Evolutionary conservation across 2,797 vertebrate species (phyloP).

Genomic region (Anomalospiza imberbis): DNA sequence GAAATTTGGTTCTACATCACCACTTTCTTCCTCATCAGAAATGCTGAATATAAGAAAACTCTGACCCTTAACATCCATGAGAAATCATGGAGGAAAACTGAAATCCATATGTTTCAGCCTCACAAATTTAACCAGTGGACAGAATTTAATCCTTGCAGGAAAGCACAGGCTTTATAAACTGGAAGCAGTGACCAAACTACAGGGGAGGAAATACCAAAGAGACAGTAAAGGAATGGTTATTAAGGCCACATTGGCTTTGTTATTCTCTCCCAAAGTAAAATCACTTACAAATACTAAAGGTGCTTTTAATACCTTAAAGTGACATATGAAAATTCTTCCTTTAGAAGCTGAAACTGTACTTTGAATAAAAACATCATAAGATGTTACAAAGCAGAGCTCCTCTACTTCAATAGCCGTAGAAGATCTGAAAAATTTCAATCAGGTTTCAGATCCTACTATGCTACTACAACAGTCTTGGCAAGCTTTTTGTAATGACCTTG

Average conservation of each 20-base stretch:
- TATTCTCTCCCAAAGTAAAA: not conserved
- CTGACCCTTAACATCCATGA: not conserved
- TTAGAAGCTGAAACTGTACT: not conserved
- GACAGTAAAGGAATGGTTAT: not conserved
- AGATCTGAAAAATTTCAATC: not conserved
- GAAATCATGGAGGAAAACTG: not conserved
- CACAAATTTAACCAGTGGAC: not conserved
- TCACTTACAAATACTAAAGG: not conserved
- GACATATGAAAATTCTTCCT: not conserved
- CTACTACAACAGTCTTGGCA: not conserved
- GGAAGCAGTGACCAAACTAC: not conserved
- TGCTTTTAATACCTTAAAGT: not conserved
- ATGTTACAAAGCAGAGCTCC: not conserved
- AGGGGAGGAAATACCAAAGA: not conserved
- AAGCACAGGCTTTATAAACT: not conserved
- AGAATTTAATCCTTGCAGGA: not conserved
- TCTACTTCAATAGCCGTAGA: not conserved
- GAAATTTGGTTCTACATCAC: not conserved
- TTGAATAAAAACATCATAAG: not conserved
- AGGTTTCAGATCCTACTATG: not conserved
- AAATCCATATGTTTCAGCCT: not conserved
- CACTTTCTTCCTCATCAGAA: not conserved
- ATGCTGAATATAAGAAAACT: not conserved
- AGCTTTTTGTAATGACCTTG: slow-evolving; percentile 45
- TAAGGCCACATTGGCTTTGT: not conserved